Evolutionary conservation across 2,113 vertebrate species (phyloP).

Genomic region (Halcyon malimbica): DNA sequence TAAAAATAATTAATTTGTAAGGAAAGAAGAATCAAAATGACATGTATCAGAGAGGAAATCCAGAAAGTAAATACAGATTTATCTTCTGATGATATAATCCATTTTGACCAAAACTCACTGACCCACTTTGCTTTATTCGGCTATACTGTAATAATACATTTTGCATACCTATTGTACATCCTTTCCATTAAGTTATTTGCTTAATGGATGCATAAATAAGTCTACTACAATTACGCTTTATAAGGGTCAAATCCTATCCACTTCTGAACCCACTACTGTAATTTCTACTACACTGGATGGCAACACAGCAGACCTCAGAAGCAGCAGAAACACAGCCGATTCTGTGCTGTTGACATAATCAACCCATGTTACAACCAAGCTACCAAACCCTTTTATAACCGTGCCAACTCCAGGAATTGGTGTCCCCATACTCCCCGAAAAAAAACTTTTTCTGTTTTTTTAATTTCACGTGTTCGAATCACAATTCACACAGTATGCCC

Average conservation of each 20-base stretch:
- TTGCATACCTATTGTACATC: background rate
- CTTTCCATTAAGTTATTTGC: slow-evolving; percentile 47
- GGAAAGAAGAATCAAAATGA: background rate
- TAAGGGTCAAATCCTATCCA: slow-evolving; percentile 50
- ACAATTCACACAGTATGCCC: background rate
- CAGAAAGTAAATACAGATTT: slow-evolving; percentile 9
- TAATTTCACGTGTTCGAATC: background rate
- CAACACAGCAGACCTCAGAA: slow-evolving; percentile 3
- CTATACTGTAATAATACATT: slow-evolving; percentile 12
- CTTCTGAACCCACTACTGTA: slow-evolving; percentile 22
- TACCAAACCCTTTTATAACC: slow-evolving; percentile 26
- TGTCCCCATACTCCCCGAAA: background rate
- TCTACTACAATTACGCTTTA: slow-evolving; percentile 13
- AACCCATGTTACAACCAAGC: background rate
- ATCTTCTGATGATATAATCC: background rate
- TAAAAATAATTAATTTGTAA: background rate
- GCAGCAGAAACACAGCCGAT: slow-evolving; percentile 16
- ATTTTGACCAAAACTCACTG: slow-evolving; percentile 31
- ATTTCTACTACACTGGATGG: background rate
- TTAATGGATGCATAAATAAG: slow-evolving; percentile 45
- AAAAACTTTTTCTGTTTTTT: background rate
- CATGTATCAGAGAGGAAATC: background rate
- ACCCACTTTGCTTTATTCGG: background rate
- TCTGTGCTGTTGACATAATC: slow-evolving; percentile 20
- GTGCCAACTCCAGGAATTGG: background rate